phyloP scores from a whole-genome alignment of 2,888 invertebrate genomes.

The Stenodema calcarata region DNA sequence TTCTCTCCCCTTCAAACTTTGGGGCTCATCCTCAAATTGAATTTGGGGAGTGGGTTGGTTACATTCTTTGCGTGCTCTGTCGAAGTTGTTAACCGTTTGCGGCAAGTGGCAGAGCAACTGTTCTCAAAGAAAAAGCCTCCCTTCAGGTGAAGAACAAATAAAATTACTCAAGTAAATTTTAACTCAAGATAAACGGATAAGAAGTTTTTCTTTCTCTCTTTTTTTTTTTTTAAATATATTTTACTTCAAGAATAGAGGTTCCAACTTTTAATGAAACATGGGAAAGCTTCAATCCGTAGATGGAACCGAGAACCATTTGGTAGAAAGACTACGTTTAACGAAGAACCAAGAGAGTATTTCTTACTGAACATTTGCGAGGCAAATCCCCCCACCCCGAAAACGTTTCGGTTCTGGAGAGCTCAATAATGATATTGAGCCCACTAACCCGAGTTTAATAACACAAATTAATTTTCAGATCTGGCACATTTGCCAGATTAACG shows the following conservation, averaged over 20 bases:
- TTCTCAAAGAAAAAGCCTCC: conserved; percentile 15
- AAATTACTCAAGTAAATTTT: conserved; percentile 23
- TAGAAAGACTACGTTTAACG: neutral
- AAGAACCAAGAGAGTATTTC: neutral
- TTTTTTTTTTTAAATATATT: no score
- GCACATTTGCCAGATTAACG: no score
- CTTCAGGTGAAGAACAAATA: conserved; percentile 19
- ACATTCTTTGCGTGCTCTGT: conserved; percentile 25
- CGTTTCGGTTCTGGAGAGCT: no score
- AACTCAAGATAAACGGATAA: conserved; percentile 22
- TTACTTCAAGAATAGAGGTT: neutral
- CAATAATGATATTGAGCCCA: no score
- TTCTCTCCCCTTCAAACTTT: neutral
- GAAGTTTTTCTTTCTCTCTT: neutral
- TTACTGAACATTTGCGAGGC: neutral
- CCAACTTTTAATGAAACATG: conserved; percentile 21
- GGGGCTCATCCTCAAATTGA: conserved; percentile 9
- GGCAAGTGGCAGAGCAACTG: neutral
- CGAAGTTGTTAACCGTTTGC: conserved; percentile 19
- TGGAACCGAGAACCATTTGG: conserved; percentile 1
- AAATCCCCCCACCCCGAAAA: no score
- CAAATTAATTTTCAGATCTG: no score
- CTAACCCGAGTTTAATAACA: no score
- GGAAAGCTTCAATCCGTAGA: neutral
- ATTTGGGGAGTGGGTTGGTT: conserved; percentile 17